phyloP scores from a whole-genome alignment of 2,888 invertebrate species.

The Rhingia campestris region DNA sequence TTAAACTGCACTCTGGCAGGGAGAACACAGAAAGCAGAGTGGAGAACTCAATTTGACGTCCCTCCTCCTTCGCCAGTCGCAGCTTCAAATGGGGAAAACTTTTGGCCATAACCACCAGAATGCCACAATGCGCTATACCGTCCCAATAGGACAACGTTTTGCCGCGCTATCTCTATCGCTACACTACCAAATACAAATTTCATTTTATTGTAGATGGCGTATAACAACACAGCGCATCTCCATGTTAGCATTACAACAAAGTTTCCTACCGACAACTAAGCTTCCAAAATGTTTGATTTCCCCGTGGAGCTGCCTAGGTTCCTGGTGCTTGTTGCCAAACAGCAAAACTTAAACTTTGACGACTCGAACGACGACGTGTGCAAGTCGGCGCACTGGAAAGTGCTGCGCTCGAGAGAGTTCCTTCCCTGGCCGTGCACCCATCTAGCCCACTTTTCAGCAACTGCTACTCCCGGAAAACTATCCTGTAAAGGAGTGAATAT shows the following conservation, averaged over 20 bases:
- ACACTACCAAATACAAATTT: slow-evolving; percentile 54
- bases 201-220: slow-evolving; percentile 52
- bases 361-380: slow-evolving; percentile 56
- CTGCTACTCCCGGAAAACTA: slow-evolving; percentile 28
- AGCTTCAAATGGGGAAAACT: slow-evolving; percentile 39
- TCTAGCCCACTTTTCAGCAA: slow-evolving; percentile 6
- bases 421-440: background rate
- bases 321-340: slow-evolving; percentile 59
- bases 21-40: background rate
- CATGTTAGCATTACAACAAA: slow-evolving; percentile 61
- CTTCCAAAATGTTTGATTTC: slow-evolving; percentile 72
- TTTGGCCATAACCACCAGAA: slow-evolving; percentile 57
- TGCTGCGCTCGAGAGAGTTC: slow-evolving; percentile 63
- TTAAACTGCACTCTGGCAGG: slow-evolving; percentile 23
- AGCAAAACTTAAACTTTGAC: slow-evolving; percentile 66
- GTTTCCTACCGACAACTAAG: slow-evolving; percentile 69
- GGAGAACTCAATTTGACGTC: slow-evolving; percentile 36
- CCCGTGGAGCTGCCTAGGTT: slow-evolving; percentile 49
- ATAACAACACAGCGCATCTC: slow-evolving; percentile 9
- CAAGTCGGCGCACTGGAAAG: slow-evolving; percentile 40
- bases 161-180: slow-evolving; percentile 35
- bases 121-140: slow-evolving; percentile 33
- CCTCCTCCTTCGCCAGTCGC: background rate
- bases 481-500: slow-evolving; percentile 62
- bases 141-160: slow-evolving; percentile 62